Percentiles rank a stretch among this genome's conserved stretches.
These are phyloP conservation scores for Rhinoraja longicauda DNA, from an alignment of 2,797 vertebrate genomes.

Conservation along the genomic window DNA sequence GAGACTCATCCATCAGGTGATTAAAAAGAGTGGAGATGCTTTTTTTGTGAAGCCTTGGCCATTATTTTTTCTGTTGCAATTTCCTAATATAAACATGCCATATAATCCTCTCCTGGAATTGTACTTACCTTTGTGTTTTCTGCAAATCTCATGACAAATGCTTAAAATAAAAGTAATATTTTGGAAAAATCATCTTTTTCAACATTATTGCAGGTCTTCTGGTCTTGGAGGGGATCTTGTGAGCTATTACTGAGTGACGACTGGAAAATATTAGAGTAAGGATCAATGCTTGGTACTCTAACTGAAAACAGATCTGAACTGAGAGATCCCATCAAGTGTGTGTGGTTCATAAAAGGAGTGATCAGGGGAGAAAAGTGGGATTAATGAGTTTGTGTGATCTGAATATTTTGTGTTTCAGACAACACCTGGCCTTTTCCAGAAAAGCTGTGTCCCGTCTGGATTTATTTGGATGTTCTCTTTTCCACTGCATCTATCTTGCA, in stretches of 20 bases:
- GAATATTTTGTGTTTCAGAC: slow-evolving; percentile 66
- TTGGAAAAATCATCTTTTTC: background rate
- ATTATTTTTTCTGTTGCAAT: background rate
- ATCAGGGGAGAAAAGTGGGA: no score
- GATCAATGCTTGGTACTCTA: no score
- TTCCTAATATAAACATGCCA: background rate
- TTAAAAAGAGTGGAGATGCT: no score
- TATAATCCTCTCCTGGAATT: background rate
- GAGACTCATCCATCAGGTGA: background rate
- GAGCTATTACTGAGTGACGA: no score
- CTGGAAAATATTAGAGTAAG: background rate
- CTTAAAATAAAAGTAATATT: background rate
- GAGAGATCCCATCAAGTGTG: no score
- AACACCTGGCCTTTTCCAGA: slow-evolving; percentile 89
- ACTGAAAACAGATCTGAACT: background rate
- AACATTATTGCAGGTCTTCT: background rate
- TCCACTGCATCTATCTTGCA: slow-evolving; percentile 99
- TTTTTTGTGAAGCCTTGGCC: background rate
- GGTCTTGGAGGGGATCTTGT: background rate
- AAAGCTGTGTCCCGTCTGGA: slow-evolving; percentile 93
- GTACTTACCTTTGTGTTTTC: background rate
- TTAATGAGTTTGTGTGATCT: background rate
- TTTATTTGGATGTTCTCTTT: slow-evolving; percentile 95
- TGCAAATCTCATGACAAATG: background rate
- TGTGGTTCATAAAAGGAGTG: background rate